Evolutionary conservation across 2,797 vertebrate genomes (phyloP), one percentile per base, ranked within the genome.

Genomic region (Hippopotamyrus pictus): DNA sequence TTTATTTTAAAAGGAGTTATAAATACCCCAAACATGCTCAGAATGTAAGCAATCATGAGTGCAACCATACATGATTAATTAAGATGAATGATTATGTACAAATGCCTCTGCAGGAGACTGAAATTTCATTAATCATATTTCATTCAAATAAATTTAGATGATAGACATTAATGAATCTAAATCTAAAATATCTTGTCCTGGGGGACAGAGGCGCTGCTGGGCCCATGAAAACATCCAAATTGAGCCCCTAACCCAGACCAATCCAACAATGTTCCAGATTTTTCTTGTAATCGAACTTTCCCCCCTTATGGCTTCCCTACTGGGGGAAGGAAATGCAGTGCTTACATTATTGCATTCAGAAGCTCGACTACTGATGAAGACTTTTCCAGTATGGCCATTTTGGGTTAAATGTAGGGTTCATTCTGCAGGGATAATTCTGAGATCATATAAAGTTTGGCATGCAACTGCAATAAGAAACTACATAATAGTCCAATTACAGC

Each of bases 81-180:
- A 29, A 33, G 2, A 69, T 33, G 11, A 33, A 69, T 69, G 29
- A 69, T 69, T 33, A 69, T 69, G 25, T 69, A 69, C 65, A 33
- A 69, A 65, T 65, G 9, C 8, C 9, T 65, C 62, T 65, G 29
- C 65, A 33, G 65, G 65, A 69, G 25, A 54, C 50, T n/a, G 33
- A 79, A n/a, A 11, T 87, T 86, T 86, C 54, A 87, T 89, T 41
- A 22, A 86, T 48, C 82, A 84, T 41, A 86, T 73, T 86, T 69
- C 41, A 73, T 86, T 87, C 59, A 73, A 73, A 89, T 62, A 86
- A 86, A 65, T 33, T n/a, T 59, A 87, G 6, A 29, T 73, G 12
- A 46, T 5, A 69, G 22, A 86, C 25, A 86, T 48, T 51, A 59
- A 89, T 22, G 69, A 37, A 76, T 76, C 69, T 76, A 76, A 76